phyloP scores from a whole-genome alignment of 2,113 vertebrate species.

The Plecturocebus donacophilus region DNA sequence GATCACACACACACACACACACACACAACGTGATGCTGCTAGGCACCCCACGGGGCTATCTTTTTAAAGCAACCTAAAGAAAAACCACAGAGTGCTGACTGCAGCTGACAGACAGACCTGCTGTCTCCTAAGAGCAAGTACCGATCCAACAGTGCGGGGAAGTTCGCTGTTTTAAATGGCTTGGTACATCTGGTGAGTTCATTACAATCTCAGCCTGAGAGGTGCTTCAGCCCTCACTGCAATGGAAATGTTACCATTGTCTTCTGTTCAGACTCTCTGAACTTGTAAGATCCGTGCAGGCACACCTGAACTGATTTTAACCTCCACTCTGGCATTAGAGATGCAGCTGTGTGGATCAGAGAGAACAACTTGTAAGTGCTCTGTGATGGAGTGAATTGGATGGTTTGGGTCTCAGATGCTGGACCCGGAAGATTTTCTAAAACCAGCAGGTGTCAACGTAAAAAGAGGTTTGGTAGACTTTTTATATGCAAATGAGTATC shows the following conservation, averaged over 20 bases:
- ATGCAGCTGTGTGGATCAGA: neutral
- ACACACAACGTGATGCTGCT: neutral
- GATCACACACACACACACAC: neutral
- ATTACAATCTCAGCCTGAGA: slow-evolving; percentile 21
- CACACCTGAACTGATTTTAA: slow-evolving; percentile 33
- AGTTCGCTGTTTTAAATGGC: neutral
- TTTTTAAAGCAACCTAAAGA: neutral
- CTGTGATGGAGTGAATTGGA: neutral
- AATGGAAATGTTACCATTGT: slow-evolving; percentile 39
- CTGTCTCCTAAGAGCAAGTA: neutral
- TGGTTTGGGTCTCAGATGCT: neutral
- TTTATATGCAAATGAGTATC: slow-evolving; percentile 35
- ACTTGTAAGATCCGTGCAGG: neutral
- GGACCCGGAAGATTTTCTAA: neutral
- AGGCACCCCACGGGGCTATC: neutral
- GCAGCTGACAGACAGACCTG: neutral
- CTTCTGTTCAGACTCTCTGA: slow-evolving; percentile 35
- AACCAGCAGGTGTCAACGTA: slow-evolving; percentile 23
- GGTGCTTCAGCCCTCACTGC: neutral
- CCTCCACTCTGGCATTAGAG: neutral
- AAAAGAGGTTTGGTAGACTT: neutral
- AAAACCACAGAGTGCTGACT: neutral
- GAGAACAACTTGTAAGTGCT: rapidly evolving
- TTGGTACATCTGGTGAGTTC: neutral
- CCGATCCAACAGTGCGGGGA: neutral